Evolutionary conservation across 23 tunicate genomes (phyloP), one percentile per base, ranked within the genome.

Genomic region (Styela plicata): DNA sequence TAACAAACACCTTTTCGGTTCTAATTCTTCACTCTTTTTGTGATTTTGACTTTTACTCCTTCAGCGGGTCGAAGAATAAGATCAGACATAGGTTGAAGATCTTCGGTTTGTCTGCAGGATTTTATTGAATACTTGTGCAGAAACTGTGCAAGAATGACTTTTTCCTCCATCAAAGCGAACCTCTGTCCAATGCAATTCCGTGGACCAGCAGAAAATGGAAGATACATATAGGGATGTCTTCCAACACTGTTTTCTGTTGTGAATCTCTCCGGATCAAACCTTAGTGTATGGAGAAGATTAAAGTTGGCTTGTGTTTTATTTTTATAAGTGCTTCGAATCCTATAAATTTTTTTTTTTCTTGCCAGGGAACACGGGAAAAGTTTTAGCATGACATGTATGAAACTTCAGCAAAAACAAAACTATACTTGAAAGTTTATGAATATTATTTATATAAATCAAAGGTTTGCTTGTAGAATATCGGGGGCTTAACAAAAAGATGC

Each of bases 161-260:
- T 90, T 27, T 74, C 73, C 69, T 90, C 84, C 69, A 35, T 62
- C 64, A 74, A 29, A 19, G 84, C 96, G 75, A 90, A 90, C 32
- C 69, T 71, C 52, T 89, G 94, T 2, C 94, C 94, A 30, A 89
- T 89, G 79, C 88, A 85, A 53, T 85, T 85, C 17, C 90, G 21
- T 0, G 85, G 85, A 37, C 90, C 90, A 69, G 90, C 90, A 2
- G 90, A 86, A 71, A 86, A 86, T 10, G 90, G 90, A 29, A 86
- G 33, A 34, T 80, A 86, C 24, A 85, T 67, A 63, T 34, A 86
- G 0, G 90, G 90, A 61, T 80, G 85, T 10, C 90, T 84, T 22
- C 67, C 67, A 16, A 32, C 80, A 63, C 64, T 33, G 30, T 80
- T 71, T 32, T 80, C 85, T 52, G 63, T 80, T 3, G 64, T 70